Percentiles rank a stretch among this genome's conserved stretches.
phyloP scores from a whole-genome alignment of 1,140 invertebrate species.

The Halictus rubicundus region DNA sequence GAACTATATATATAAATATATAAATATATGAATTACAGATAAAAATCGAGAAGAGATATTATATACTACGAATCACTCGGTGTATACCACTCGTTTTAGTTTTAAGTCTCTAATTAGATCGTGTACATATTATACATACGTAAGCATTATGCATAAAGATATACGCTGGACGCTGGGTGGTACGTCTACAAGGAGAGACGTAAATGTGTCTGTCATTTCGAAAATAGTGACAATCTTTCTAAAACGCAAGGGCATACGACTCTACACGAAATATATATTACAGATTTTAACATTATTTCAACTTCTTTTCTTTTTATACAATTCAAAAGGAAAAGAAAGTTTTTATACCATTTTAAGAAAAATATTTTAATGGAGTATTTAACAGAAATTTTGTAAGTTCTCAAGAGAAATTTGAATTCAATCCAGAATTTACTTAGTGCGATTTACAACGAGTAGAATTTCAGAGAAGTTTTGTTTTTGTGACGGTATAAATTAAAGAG shows the following conservation, averaged over 20 bases:
- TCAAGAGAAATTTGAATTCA: no score
- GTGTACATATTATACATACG: conserved; percentile 62
- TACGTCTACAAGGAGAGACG: conserved; percentile 2
- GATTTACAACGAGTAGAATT: no score
- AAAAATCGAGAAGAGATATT: conserved; percentile 21
- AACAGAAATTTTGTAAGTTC: no score
- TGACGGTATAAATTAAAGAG: no score
- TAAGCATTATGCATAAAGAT: conserved; percentile 37
- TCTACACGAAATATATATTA: no score
- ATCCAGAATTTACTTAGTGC: no score
- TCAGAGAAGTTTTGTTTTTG: no score
- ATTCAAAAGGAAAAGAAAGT: neutral
- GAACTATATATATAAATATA: conserved; percentile 25
- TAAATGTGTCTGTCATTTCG: neutral
- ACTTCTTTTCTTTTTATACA: no score
- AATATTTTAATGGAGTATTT: no score
- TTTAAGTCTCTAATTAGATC: conserved; percentile 38
- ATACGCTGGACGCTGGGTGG: neutral
- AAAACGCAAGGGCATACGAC: neutral
- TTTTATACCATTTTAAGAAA: neutral
- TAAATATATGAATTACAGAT: conserved; percentile 17
- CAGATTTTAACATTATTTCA: no score
- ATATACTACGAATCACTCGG: conserved; percentile 34
- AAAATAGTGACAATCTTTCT: neutral
- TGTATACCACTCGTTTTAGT: conserved; percentile 46